Percentiles rank a stretch among this genome's conserved stretches.
These are phyloP conservation scores for Syrphus vitripennis DNA, from an alignment of 2,888 invertebrate species.

Conservation along the genomic window DNA sequence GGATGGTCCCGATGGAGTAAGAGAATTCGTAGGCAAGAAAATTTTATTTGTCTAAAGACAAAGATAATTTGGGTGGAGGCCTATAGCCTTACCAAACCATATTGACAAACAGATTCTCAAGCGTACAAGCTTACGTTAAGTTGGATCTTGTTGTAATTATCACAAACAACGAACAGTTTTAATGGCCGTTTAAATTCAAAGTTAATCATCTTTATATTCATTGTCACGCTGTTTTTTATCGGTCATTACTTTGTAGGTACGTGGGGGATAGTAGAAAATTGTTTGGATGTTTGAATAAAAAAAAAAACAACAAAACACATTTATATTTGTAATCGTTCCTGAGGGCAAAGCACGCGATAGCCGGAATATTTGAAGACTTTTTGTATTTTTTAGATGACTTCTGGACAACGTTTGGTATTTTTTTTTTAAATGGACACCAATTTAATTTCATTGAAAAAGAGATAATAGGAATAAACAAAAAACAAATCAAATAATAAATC, in stretches of 20 bases:
- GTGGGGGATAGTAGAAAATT: not conserved
- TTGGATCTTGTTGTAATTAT: not conserved
- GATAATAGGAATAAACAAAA: too few species aligned
- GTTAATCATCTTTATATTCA: not conserved
- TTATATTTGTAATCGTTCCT: not conserved
- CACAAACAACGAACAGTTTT: not conserved
- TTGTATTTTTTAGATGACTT: not conserved
- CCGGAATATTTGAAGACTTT: not conserved
- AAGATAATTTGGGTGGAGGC: not conserved
- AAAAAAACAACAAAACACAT: too few species aligned
- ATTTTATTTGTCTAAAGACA: not conserved
- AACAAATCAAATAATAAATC: too few species aligned
- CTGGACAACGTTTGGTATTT: too few species aligned
- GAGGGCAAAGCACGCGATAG: not conserved
- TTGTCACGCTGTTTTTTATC: not conserved
- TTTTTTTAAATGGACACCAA: too few species aligned
- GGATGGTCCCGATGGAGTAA: not conserved
- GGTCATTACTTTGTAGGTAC: not conserved
- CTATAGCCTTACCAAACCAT: not conserved
- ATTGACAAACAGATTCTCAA: not conserved
- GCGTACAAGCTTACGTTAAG: too few species aligned
- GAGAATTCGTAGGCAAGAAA: not conserved
- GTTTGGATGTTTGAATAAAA: not conserved
- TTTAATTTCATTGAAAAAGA: too few species aligned
- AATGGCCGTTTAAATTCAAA: not conserved